Evolutionary conservation across 2,797 vertebrate species (phyloP).

Genomic region (Neosalanx taihuensis): DNA sequence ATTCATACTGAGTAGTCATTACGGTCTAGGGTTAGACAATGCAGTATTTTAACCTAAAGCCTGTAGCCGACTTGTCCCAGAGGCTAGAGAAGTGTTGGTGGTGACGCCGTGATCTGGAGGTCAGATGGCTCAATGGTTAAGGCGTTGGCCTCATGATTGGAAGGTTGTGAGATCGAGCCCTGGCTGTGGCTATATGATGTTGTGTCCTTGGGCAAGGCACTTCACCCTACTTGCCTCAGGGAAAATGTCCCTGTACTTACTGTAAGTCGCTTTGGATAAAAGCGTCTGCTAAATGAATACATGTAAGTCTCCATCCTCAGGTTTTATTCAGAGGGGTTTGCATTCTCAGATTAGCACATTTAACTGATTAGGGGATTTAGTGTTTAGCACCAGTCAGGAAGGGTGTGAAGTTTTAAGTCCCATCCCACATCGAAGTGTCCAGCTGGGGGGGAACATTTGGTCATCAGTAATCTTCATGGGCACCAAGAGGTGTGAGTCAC

Average conservation of each 20-base stretch:
- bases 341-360: slow-evolving; percentile 38
- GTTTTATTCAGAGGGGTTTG: slow-evolving; percentile 21
- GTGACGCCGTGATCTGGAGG: background rate
- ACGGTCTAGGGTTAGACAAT: background rate
- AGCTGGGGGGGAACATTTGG: background rate
- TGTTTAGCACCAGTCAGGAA: slow-evolving; percentile 3
- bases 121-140: no score
- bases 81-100: background rate
- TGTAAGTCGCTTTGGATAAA: no score
- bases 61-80: background rate
- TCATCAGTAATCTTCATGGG: background rate
- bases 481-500: slow-evolving; percentile 21
- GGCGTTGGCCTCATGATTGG: no score
- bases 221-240: no score
- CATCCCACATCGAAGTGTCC: background rate
- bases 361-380: slow-evolving; percentile 33
- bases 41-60: background rate
- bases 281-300: no score
- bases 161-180: no score
- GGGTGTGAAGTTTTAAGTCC: background rate
- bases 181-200: no score
- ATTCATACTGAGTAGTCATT: slow-evolving; percentile 1
- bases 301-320: slow-evolving; percentile 9
- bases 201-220: no score
- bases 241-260: no score